Evolutionary conservation across 2,113 vertebrate species (phyloP).

Genomic region (Tetrax tetrax): DNA sequence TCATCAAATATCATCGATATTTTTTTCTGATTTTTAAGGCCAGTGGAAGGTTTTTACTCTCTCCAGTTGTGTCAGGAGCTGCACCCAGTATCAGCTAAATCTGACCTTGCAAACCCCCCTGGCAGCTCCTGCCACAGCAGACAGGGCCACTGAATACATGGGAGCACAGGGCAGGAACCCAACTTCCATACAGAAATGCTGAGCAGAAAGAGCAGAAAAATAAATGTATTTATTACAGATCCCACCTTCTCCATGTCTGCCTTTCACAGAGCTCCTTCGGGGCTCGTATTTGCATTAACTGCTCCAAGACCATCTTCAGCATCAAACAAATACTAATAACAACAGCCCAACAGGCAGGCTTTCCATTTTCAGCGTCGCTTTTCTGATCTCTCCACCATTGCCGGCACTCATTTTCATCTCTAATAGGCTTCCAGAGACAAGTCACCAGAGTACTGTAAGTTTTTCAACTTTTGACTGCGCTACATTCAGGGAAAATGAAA

Average conservation of each 20-base stretch:
- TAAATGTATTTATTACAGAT: neutral
- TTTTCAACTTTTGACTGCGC: neutral
- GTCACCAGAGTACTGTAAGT: neutral
- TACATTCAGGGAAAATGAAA: neutral
- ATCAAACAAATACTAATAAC: neutral
- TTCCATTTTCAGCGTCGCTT: neutral
- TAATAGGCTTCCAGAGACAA: neutral
- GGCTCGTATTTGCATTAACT: neutral
- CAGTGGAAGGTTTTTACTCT: neutral
- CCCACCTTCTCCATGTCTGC: neutral
- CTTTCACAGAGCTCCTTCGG: neutral
- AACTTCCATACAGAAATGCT: neutral
- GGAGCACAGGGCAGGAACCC: neutral
- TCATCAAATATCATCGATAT: fast-evolving
- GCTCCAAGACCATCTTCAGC: neutral
- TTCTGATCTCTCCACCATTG: neutral
- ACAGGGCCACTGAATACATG: fast-evolving
- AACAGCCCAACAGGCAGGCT: neutral
- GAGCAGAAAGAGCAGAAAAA: neutral
- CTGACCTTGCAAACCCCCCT: neutral
- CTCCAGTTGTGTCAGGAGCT: neutral
- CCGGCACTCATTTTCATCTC: neutral
- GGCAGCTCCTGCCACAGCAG: neutral
- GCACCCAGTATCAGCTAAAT: neutral
- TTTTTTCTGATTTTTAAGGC: neutral